These are phyloP conservation scores for Macroglossus sobrinus DNA, from an alignment of 2,113 vertebrate species.

Conservation along the genomic window DNA sequence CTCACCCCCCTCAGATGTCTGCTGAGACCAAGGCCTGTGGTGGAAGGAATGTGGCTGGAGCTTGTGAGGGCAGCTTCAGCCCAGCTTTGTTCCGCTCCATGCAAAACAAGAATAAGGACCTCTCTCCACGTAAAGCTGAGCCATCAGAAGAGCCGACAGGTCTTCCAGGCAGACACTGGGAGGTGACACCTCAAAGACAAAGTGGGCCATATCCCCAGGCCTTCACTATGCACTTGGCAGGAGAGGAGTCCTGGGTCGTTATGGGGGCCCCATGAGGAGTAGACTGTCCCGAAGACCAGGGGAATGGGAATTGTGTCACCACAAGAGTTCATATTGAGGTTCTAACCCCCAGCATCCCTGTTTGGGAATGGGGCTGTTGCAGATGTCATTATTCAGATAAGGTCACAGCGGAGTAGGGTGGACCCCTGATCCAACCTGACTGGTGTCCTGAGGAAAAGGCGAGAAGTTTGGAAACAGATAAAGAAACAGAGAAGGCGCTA, in stretches of 20 bases:
- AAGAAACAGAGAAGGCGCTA: not conserved
- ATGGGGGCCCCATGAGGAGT: too few relatives aligned
- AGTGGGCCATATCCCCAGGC: not conserved
- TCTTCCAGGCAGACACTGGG: not conserved
- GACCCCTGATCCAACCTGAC: not conserved
- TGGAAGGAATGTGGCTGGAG: fast-evolving
- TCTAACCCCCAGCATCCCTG: not conserved
- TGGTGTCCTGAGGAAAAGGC: not conserved
- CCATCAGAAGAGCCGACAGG: fast-evolving
- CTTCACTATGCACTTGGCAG: not conserved
- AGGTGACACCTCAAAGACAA: not conserved
- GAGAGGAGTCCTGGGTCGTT: not conserved
- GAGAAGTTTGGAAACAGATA: too few relatives aligned
- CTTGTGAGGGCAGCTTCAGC: not conserved
- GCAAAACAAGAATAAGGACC: too few relatives aligned
- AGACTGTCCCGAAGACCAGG: too few relatives aligned
- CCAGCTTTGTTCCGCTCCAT: not conserved
- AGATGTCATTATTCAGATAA: not conserved
- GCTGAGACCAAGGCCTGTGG: not conserved
- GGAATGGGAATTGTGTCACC: not conserved
- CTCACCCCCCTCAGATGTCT: not conserved
- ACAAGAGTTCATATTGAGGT: not conserved
- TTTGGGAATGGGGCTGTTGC: not conserved
- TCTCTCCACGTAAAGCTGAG: not conserved
- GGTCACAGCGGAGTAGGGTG: not conserved